These are phyloP conservation scores for Morpho deidamia DNA, from an alignment of 2,888 invertebrate genomes.

Conservation along the genomic window DNA sequence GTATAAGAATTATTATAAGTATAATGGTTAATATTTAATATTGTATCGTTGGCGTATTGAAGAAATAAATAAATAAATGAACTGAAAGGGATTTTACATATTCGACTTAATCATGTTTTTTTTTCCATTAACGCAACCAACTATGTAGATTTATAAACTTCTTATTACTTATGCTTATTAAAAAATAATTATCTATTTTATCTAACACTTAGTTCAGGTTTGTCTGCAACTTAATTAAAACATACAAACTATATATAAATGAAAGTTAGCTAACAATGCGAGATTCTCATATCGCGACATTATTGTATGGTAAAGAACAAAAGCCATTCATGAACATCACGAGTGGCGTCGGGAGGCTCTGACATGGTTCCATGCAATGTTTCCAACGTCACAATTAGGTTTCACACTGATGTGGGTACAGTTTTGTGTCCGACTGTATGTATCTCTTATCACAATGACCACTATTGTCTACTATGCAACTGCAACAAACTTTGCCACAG, in stretches of 20 bases:
- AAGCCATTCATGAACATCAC: slow-evolving; percentile 65
- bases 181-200: too few relatives aligned
- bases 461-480: slow-evolving; percentile 46
- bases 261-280: slow-evolving; percentile 30
- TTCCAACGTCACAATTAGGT: slow-evolving; percentile 65
- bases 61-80: too few relatives aligned
- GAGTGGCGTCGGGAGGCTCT: slow-evolving; percentile 49
- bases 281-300: slow-evolving; percentile 39
- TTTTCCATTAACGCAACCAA: too few relatives aligned
- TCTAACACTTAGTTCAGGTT: too few relatives aligned
- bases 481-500: slow-evolving; percentile 37
- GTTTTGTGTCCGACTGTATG: slow-evolving; percentile 53
- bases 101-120: too few relatives aligned
- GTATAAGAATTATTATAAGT: too few relatives aligned
- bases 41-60: too few relatives aligned
- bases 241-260: slow-evolving; percentile 7
- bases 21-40: too few relatives aligned
- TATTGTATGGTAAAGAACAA: slow-evolving; percentile 71
- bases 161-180: too few relatives aligned
- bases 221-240: too few relatives aligned
- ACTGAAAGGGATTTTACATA: too few relatives aligned
- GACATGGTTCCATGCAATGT: slow-evolving; percentile 67
- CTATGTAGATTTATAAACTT: too few relatives aligned
- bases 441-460: slow-evolving; percentile 36
- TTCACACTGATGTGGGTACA: slow-evolving; percentile 60